Base-by-base conservation (phyloP, 2,113 vertebrate species). In the Ovis canadensis region DNA sequence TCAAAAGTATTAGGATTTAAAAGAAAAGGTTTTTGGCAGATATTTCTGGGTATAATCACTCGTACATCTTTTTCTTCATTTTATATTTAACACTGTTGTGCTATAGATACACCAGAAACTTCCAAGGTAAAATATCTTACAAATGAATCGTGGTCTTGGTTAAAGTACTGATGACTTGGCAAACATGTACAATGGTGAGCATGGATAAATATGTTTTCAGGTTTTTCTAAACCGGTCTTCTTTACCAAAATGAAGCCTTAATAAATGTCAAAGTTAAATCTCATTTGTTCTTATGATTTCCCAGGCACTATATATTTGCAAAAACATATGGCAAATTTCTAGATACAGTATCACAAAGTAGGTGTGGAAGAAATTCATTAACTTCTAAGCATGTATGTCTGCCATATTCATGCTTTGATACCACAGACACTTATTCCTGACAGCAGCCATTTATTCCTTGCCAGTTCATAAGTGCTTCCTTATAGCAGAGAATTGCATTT, bases 401-500 rank as follows among this genome's bases (percentile, higher is more conserved):
- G 98, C 98, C 98, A 98, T 97, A 98, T 50, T 13, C 11, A 13
- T 50, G 83, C 96, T 98, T 98, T 98, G 97, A 97, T 98, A 98
- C 95, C 93, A 94, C 92, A 98, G 97, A 96, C 92, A 77, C 89
- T 98, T 98, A 97, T 95, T 96, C 97, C 96, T 98, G 89, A 98
- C 97, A 97, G 97, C 94, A 96, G 93, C 60, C 97, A 97, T 98
- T 98, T 98, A 98, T 91, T 98, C 89, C 97, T 98, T 99, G 98
- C 98, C 98, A 98, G 97, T 97, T 98, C 94, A 90, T 97, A 98
- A 98, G 97, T 98, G 96, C 97, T 99, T 98, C 95, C 77, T 98
- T 98, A 92, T 96, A 97, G 90, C 67, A 43, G 2, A 98, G 97
- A 97, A 98, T 97, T 98, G 86, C 90, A 94, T 98, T 98, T 98